phyloP scores from a whole-genome alignment of 2,113 vertebrate species.

The Himantopus leucocephalus region DNA sequence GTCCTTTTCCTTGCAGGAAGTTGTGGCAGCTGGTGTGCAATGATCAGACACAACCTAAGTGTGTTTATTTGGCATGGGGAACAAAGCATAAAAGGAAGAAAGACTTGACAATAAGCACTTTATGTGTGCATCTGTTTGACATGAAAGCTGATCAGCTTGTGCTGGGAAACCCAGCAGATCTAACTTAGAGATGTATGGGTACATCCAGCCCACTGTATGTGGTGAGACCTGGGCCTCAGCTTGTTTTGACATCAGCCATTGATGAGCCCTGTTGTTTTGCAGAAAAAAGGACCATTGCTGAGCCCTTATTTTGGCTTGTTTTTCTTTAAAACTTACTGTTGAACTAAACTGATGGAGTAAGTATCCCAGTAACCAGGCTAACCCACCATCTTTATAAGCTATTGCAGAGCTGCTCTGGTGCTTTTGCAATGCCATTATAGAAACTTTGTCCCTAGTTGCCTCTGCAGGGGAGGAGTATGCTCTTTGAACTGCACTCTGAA shows the following conservation, averaged over 20 bases:
- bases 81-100: not conserved
- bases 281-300: not conserved
- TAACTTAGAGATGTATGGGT: not conserved
- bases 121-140: not conserved
- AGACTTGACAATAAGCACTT: not conserved
- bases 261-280: not conserved
- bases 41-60: not conserved
- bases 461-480: not conserved
- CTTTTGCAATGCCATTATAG: not conserved
- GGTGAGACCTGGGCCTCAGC: not conserved
- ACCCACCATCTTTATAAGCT: not conserved
- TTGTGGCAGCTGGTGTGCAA: not conserved
- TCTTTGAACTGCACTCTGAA: conserved; percentile 34
- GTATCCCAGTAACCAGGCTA: not conserved
- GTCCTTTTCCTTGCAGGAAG: not conserved
- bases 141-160: not conserved
- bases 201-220: not conserved
- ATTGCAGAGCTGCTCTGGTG: not conserved
- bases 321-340: not conserved
- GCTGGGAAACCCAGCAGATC: not conserved
- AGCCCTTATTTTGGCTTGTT: not conserved
- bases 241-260: not conserved
- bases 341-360: not conserved
- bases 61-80: not conserved
- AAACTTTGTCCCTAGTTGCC: not conserved